Conservation (phyloP, 37 sponge, comb jelly and placozoan species). For the Ephydatia muelleri region DNA sequence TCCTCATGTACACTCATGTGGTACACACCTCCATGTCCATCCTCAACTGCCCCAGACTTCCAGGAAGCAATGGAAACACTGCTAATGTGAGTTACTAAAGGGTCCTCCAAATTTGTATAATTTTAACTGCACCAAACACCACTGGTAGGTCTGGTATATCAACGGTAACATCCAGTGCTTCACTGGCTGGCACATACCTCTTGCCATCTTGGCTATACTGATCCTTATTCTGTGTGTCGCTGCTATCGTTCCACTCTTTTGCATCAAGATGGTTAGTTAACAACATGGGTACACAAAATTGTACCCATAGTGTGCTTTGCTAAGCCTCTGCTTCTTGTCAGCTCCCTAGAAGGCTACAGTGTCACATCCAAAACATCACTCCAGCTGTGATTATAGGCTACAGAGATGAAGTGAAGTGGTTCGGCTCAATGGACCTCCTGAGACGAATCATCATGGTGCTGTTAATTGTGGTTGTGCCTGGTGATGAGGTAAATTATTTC, state of each 20-base stretch:
- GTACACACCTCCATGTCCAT: constrained; percentile 63
- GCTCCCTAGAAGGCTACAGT: background rate
- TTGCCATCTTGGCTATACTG: constrained; percentile 48
- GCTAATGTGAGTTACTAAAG: constrained; percentile 11
- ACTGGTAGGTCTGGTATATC: constrained; percentile 48
- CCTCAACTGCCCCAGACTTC: constrained; percentile 59
- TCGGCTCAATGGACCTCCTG: constrained; percentile 49
- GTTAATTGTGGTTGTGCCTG: constrained; percentile 33
- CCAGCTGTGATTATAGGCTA: constrained; percentile 28
- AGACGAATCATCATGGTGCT: constrained; percentile 42
- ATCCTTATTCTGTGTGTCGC: constrained; percentile 26
- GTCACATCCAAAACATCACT: background rate
- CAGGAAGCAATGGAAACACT: constrained; percentile 1
- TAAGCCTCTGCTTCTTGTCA: no score
- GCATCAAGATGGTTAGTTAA: constrained; percentile 5
- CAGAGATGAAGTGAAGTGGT: constrained; percentile 43
- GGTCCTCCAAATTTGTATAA: background rate
- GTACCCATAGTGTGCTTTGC: no score
- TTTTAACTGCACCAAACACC: background rate
- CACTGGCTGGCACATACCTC: constrained; percentile 46
- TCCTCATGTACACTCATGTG: constrained; percentile 58
- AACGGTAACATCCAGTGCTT: constrained; percentile 64
- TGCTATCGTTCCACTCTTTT: constrained; percentile 15
- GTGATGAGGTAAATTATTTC: constrained; percentile 2
- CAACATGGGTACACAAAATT: background rate